Conservation (phyloP, 2,888 invertebrate genomes). For the Miltochrista miniata region DNA sequence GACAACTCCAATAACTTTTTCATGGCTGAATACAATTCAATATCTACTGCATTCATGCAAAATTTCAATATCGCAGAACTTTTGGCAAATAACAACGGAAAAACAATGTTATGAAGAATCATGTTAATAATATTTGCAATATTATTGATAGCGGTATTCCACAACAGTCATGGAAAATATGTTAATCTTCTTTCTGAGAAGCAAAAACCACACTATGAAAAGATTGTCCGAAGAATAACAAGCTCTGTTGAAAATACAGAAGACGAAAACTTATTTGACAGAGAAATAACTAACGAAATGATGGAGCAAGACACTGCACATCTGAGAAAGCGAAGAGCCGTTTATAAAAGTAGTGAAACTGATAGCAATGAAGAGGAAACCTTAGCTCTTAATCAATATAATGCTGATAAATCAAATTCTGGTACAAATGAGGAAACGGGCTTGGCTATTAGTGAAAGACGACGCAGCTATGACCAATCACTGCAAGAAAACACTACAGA, state of each 20-base stretch:
- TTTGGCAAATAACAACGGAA: slow-evolving; percentile 1
- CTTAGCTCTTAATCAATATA: too few relatives aligned
- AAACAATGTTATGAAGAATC: slow-evolving; percentile 29
- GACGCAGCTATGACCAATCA: slow-evolving; percentile 4
- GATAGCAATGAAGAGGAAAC: slow-evolving; percentile 5
- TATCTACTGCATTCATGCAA: slow-evolving; percentile 8
- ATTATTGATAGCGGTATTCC: slow-evolving; percentile 19
- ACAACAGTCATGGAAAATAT: slow-evolving; percentile 53
- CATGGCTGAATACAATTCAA: slow-evolving; percentile 29
- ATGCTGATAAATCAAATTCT: too few relatives aligned
- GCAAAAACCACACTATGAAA: slow-evolving; percentile 62
- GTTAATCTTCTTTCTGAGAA: slow-evolving; percentile 63
- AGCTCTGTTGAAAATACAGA: slow-evolving; percentile 48
- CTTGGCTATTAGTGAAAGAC: slow-evolving; percentile 3
- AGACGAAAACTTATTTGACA: slow-evolving; percentile 28
- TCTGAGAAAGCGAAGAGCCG: slow-evolving; percentile 24
- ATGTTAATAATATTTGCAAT: slow-evolving; percentile 38
- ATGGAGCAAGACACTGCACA: slow-evolving; percentile 55
- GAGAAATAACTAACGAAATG: slow-evolving; percentile 48
- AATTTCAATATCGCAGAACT: neutral
- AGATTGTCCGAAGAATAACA: slow-evolving; percentile 60
- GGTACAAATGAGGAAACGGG: neutral
- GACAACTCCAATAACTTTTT: slow-evolving; percentile 28
- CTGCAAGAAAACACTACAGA: neutral
- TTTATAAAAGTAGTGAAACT: slow-evolving; percentile 9